Percentiles rank a stretch among this genome's conserved stretches.
These are phyloP conservation scores for Empidonax traillii DNA, from an alignment of 2,113 vertebrate species.

Conservation along the genomic window DNA sequence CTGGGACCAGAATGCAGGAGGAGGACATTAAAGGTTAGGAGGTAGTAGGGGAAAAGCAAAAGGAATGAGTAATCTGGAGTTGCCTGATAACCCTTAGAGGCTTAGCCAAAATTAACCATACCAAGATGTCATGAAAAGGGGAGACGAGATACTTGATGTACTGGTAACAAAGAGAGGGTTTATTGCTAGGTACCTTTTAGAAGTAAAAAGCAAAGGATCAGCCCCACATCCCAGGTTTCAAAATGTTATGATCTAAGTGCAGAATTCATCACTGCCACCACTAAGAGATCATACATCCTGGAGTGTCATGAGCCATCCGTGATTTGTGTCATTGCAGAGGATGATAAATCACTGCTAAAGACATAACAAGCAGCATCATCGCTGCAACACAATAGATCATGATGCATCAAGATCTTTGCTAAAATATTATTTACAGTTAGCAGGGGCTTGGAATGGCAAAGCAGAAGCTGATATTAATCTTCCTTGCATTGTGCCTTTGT, in stretches of 20 bases:
- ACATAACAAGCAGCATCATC: slow-evolving; percentile 70
- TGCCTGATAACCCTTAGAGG: slow-evolving; percentile 40
- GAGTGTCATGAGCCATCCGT: slow-evolving; percentile 64
- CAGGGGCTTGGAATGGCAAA: slow-evolving; percentile 60
- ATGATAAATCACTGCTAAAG: slow-evolving; percentile 76
- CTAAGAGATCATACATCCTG: slow-evolving; percentile 68
- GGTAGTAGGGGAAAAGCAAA: slow-evolving; percentile 45
- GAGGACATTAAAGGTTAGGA: slow-evolving; percentile 66
- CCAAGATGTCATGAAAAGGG: neutral
- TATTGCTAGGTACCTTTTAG: slow-evolving; percentile 56
- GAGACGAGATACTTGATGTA: neutral
- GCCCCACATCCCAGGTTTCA: slow-evolving; percentile 64
- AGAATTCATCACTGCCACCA: slow-evolving; percentile 67
- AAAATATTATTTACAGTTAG: slow-evolving; percentile 75
- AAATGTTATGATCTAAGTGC: slow-evolving; percentile 66
- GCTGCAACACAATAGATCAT: slow-evolving; percentile 73
- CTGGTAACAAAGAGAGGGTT: slow-evolving; percentile 33
- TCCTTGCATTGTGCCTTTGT: slow-evolving; percentile 38
- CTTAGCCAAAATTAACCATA: neutral
- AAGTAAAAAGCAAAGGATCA: slow-evolving; percentile 55
- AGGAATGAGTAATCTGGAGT: slow-evolving; percentile 51
- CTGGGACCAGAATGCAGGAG: slow-evolving; percentile 66
- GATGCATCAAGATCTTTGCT: slow-evolving; percentile 73
- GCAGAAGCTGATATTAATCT: slow-evolving; percentile 73
- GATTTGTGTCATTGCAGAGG: slow-evolving; percentile 75